These are phyloP conservation scores for Chauna torquata DNA, from an alignment of 2,113 vertebrate species.

Conservation along the genomic window DNA sequence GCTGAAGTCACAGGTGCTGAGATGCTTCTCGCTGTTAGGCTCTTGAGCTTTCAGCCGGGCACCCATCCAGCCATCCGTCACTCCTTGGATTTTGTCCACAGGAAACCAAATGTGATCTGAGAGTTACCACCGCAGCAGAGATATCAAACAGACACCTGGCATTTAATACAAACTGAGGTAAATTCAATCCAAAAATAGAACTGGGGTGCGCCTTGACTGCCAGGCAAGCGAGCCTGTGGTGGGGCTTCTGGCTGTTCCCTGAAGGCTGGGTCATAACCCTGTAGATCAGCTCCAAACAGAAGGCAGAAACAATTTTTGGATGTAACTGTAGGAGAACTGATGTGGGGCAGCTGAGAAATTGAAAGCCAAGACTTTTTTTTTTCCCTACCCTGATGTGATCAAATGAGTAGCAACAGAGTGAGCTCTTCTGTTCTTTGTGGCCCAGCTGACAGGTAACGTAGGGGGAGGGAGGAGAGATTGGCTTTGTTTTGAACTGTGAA, in stretches of 20 bases:
- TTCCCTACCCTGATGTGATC: background rate
- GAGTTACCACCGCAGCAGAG: background rate
- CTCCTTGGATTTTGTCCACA: constrained; percentile 16
- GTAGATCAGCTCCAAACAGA: background rate
- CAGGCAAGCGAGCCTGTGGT: background rate
- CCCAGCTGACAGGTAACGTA: background rate
- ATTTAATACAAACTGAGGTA: background rate
- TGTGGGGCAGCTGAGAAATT: background rate
- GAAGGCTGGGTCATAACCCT: background rate
- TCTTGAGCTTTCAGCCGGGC: constrained; percentile 15
- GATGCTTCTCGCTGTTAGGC: background rate
- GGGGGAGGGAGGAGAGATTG: background rate
- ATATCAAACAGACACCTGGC: constrained; percentile 3
- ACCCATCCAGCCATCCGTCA: background rate
- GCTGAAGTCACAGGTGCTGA: constrained; percentile 16
- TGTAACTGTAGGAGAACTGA: background rate
- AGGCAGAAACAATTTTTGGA: background rate
- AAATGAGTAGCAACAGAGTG: background rate
- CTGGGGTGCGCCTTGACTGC: background rate
- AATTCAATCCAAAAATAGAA: background rate
- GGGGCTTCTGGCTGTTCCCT: background rate
- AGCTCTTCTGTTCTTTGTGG: background rate
- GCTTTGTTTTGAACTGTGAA: constrained; percentile 39
- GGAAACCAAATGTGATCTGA: constrained; percentile 3
- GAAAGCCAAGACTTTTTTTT: background rate